Evolutionary conservation across 2,888 invertebrate genomes (phyloP).

Genomic region (Philhelius pedissequus): DNA sequence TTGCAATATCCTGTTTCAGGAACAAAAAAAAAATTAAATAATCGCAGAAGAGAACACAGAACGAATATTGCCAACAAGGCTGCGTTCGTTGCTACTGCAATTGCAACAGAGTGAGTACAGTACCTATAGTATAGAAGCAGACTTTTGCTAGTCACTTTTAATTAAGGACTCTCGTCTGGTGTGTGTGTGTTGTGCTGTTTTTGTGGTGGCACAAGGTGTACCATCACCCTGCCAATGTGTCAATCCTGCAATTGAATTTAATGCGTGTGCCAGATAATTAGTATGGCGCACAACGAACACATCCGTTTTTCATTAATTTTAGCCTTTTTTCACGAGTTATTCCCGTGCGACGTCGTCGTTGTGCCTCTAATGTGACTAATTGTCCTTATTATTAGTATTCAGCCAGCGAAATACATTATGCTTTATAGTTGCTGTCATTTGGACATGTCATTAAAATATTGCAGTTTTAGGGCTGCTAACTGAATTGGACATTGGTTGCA

Average conservation of each 20-base stretch:
- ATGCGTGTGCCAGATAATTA: constrained; percentile 52
- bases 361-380: constrained; percentile 50
- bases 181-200: constrained; percentile 35
- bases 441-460: neutral
- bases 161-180: constrained; percentile 53
- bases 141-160: constrained; percentile 64
- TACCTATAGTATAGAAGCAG: neutral
- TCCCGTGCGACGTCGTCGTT: neutral
- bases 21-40: neutral
- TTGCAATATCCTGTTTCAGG: constrained; percentile 43
- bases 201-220: constrained; percentile 10
- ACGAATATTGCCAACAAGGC: neutral
- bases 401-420: constrained; percentile 6
- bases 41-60: neutral
- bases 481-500: too few relatives aligned
- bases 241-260: constrained; percentile 59
- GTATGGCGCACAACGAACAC: constrained; percentile 37
- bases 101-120: constrained; percentile 21
- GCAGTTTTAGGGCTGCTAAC: neutral
- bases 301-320: constrained; percentile 4
- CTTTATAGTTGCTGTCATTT: neutral
- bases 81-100: neutral
- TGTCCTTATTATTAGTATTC: constrained; percentile 64
- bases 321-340: neutral
- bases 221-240: constrained; percentile 40